These are phyloP conservation scores for Chloebia gouldiae DNA, from an alignment of 2,113 vertebrate genomes.

Conservation along the genomic window DNA sequence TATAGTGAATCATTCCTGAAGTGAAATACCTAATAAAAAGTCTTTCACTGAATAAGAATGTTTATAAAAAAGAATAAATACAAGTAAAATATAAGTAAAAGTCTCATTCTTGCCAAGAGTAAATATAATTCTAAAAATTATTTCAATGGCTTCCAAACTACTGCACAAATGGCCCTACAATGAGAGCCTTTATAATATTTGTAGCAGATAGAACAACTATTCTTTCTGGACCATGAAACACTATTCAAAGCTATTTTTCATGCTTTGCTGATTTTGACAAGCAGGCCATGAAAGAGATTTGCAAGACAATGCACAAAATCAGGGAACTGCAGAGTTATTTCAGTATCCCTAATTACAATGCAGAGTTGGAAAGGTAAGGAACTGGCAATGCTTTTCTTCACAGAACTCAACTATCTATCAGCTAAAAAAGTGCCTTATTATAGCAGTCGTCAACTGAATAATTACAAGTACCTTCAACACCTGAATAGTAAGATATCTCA, in stretches of 20 bases:
- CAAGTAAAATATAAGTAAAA: neutral
- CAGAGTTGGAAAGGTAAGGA: neutral
- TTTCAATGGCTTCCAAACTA: neutral
- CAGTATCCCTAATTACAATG: neutral
- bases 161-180: neutral
- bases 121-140: neutral
- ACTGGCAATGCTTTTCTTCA: neutral
- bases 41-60: neutral
- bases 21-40: neutral
- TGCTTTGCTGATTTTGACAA: slow-evolving; percentile 14
- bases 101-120: neutral
- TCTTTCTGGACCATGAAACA: neutral
- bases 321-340: slow-evolving; percentile 10
- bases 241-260: neutral
- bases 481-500: neutral
- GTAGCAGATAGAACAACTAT: neutral
- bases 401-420: neutral
- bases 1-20: neutral
- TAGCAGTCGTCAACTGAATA: neutral
- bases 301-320: slow-evolving; percentile 36
- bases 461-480: slow-evolving; percentile 2
- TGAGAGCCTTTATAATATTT: neutral
- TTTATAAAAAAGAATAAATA: neutral
- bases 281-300: neutral
- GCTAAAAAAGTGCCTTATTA: neutral